phyloP scores from a whole-genome alignment of 1,140 invertebrate species.

The Diachasmimorpha longicaudata region DNA sequence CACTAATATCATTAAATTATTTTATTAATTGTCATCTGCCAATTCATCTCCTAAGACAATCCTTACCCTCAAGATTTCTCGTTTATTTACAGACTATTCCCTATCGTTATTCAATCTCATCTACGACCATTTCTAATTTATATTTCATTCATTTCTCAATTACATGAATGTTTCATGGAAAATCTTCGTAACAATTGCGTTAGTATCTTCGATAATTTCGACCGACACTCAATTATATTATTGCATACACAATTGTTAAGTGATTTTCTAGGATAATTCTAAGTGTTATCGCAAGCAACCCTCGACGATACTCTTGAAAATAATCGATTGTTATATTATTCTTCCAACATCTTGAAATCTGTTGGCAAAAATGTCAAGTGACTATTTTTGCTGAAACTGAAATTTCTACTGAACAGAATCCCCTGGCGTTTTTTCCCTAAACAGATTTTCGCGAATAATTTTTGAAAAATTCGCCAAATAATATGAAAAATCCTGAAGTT shows the following conservation, averaged over 20 bases:
- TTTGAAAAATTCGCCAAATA: no score
- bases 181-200: conserved; percentile 29
- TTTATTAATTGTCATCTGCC: no score
- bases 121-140: background rate
- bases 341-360: background rate
- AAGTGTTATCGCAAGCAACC: background rate
- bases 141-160: background rate
- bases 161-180: background rate
- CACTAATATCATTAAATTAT: background rate
- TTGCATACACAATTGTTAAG: conserved; percentile 1
- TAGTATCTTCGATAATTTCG: background rate
- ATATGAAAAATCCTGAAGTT: no score
- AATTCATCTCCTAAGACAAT: no score
- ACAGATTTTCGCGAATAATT: no score
- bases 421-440: no score
- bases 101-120: background rate
- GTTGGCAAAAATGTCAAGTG: background rate
- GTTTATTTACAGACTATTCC: background rate
- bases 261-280: conserved; percentile 15
- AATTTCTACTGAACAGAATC: no score
- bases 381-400: background rate
- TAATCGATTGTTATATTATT: no score
- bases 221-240: background rate
- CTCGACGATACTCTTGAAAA: background rate
- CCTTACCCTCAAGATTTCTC: background rate